These are phyloP conservation scores for Clarias gariepinus DNA, from an alignment of 2,113 vertebrate genomes.

Conservation along the genomic window DNA sequence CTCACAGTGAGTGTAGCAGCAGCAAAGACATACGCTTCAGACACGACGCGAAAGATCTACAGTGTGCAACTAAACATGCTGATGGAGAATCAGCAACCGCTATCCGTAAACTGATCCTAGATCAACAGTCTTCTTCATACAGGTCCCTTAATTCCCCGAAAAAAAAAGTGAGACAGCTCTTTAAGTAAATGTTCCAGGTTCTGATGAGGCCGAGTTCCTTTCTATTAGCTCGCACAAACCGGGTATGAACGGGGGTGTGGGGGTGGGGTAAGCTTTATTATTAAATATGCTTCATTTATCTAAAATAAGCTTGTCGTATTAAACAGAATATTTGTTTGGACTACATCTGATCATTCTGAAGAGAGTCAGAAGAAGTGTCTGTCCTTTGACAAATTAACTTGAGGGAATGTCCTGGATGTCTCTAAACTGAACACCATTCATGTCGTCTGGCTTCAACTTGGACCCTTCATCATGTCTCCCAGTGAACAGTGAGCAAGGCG, in stretches of 20 bases:
- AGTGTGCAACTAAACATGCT: slow-evolving; percentile 12
- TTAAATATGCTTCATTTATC: no score
- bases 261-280: no score
- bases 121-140: neutral
- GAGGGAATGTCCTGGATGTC: slow-evolving; percentile 12
- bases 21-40: slow-evolving; percentile 1
- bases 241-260: neutral
- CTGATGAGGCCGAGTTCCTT: neutral
- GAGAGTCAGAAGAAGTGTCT: neutral
- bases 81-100: neutral
- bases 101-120: neutral
- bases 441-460: slow-evolving; percentile 54
- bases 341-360: neutral
- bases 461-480: slow-evolving; percentile 19
- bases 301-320: neutral
- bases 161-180: neutral
- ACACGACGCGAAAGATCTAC: neutral
- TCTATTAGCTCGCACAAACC: neutral
- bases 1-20: slow-evolving; percentile 31
- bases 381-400: slow-evolving; percentile 1
- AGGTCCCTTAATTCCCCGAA: neutral
- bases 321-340: neutral
- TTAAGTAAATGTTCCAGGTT: neutral
- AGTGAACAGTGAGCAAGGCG: neutral
- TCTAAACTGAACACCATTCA: slow-evolving; percentile 57